These are phyloP conservation scores for Tragopan temminckii DNA, from an alignment of 2,797 vertebrate species.

Conservation along the genomic window DNA sequence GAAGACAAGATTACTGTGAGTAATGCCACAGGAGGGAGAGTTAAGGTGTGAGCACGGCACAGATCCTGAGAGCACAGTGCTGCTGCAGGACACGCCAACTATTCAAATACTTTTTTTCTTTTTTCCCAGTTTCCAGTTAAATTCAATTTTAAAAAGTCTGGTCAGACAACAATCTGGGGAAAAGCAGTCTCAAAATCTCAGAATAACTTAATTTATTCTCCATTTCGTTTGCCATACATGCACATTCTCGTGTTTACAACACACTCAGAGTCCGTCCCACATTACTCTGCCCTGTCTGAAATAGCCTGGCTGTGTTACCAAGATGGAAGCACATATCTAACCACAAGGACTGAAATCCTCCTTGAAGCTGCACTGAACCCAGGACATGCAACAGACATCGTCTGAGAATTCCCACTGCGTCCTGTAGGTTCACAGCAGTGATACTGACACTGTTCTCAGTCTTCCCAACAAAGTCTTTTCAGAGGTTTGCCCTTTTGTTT, in stretches of 20 bases:
- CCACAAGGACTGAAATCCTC: neutral
- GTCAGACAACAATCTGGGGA: neutral
- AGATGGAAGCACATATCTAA: rapidly evolving
- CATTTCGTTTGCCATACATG: neutral
- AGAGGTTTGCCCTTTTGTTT: neutral
- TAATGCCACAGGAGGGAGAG: neutral
- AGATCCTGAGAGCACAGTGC: neutral
- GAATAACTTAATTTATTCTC: neutral
- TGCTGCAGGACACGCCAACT: neutral
- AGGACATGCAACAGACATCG: rapidly evolving
- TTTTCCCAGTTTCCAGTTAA: neutral
- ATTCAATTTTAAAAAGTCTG: neutral
- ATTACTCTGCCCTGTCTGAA: neutral
- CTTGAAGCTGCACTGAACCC: neutral
- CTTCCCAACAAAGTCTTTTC: neutral
- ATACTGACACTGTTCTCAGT: neutral
- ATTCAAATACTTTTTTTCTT: rapidly evolving
- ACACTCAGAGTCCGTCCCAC: neutral
- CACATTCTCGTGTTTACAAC: neutral
- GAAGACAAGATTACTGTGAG: neutral
- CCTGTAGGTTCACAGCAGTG: neutral
- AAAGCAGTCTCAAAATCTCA: neutral
- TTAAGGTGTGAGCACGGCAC: rapidly evolving
- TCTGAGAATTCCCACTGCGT: rapidly evolving
- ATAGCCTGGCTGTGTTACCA: neutral